Evolutionary conservation across 2,797 vertebrate species (phyloP).

Genomic region (Siniperca undulata): DNA sequence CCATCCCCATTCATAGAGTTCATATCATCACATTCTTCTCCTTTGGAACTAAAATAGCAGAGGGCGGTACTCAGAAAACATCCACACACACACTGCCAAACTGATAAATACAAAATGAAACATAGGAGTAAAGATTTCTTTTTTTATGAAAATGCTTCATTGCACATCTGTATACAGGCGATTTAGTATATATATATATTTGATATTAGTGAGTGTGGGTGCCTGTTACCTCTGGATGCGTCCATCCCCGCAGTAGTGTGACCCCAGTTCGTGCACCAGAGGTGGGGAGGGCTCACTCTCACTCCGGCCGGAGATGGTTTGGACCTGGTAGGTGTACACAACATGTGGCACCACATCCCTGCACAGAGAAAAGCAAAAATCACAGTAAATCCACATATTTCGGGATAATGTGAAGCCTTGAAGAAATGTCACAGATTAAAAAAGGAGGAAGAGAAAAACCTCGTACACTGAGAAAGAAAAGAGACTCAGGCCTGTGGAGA

Average conservation of each 20-base stretch:
- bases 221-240: constrained; percentile 91
- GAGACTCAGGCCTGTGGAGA: constrained; percentile 16
- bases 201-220: neutral
- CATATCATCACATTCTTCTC: constrained; percentile 97
- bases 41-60: constrained; percentile 86
- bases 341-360: constrained; percentile 88
- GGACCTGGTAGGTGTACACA: constrained; percentile 90
- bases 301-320: constrained; percentile 86
- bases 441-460: constrained; percentile 1
- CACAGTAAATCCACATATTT: constrained; percentile 16
- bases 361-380: constrained; percentile 47
- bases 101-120: constrained; percentile 19
- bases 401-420: constrained; percentile 10
- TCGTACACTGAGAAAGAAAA: constrained; percentile 8
- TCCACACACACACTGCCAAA: neutral
- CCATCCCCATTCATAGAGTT: constrained; percentile 96
- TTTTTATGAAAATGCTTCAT: neutral
- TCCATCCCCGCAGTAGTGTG: constrained; percentile 96
- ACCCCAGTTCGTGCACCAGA: constrained; percentile 89
- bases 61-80: constrained; percentile 39
- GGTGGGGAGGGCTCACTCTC: constrained; percentile 93
- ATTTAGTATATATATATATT: neutral
- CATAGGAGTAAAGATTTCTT: neutral
- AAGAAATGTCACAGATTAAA: constrained; percentile 11
- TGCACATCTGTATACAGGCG: neutral